These are phyloP conservation scores for Sciaenops ocellatus DNA, from an alignment of 2,797 vertebrate genomes.

Conservation along the genomic window DNA sequence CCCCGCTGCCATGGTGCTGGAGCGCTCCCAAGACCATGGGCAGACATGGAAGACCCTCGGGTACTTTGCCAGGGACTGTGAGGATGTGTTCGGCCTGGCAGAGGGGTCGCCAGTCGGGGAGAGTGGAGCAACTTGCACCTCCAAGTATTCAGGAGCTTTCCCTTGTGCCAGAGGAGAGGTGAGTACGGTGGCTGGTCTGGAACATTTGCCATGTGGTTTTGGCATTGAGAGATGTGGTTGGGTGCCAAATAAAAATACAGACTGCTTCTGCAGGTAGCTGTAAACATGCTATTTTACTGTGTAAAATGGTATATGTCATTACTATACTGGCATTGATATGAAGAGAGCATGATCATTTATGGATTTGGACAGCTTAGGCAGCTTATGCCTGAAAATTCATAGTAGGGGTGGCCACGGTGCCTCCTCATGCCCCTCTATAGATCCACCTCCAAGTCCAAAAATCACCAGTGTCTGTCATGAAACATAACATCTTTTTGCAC, in stretches of 20 bases:
- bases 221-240: neutral
- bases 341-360: neutral
- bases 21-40: slow-evolving; percentile 93
- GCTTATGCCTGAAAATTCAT: no score
- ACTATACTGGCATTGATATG: no score
- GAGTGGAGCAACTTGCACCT: slow-evolving; percentile 88
- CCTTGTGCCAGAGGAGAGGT: slow-evolving; percentile 98
- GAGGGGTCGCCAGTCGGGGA: slow-evolving; percentile 76
- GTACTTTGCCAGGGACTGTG: slow-evolving; percentile 91
- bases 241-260: neutral
- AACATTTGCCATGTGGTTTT: neutral
- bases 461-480: neutral
- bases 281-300: no score
- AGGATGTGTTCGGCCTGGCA: slow-evolving; percentile 85
- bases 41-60: slow-evolving; percentile 90
- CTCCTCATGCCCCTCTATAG: neutral
- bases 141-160: slow-evolving; percentile 92
- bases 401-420: no score
- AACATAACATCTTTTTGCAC: neutral
- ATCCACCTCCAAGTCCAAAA: neutral
- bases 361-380: neutral
- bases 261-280: neutral
- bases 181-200: slow-evolving; percentile 59
- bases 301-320: no score
- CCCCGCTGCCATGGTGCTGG: slow-evolving; percentile 93